phyloP scores from a whole-genome alignment of 2,113 vertebrate species.

The Rhynchopsitta pachyrhyncha region DNA sequence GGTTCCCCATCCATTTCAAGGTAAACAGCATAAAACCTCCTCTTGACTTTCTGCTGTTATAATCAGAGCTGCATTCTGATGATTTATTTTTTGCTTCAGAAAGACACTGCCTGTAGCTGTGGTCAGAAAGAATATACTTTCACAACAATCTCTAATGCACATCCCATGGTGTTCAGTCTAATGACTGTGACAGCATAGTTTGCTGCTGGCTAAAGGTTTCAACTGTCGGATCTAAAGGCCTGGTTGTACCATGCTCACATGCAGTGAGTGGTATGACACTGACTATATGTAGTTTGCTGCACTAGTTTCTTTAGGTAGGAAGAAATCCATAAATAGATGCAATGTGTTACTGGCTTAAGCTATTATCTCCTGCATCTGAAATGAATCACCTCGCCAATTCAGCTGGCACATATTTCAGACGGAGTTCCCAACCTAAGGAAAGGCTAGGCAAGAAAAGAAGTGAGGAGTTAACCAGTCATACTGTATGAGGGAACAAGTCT shows the following conservation, averaged over 20 bases:
- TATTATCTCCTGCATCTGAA: background rate
- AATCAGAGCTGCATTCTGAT: background rate
- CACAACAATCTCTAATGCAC: background rate
- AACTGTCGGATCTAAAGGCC: background rate
- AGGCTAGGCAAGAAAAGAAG: background rate
- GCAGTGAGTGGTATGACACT: background rate
- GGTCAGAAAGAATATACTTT: background rate
- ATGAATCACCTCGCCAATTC: background rate
- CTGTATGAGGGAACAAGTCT: background rate
- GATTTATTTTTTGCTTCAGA: background rate
- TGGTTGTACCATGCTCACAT: background rate
- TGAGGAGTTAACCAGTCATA: background rate
- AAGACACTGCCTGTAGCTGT: background rate
- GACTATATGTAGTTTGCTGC: background rate
- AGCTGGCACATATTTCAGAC: background rate
- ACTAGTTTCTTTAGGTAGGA: background rate
- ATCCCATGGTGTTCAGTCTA: background rate
- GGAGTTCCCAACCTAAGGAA: background rate
- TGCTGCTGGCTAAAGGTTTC: conserved; percentile 23
- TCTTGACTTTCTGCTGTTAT: background rate
- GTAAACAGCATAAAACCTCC: background rate
- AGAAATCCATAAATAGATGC: background rate
- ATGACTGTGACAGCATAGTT: background rate
- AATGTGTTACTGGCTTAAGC: background rate
- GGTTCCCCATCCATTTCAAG: background rate